Percentiles rank a stretch among this genome's conserved stretches.
phyloP scores from a whole-genome alignment of 2,797 vertebrate genomes.

The Danionella dracula region DNA sequence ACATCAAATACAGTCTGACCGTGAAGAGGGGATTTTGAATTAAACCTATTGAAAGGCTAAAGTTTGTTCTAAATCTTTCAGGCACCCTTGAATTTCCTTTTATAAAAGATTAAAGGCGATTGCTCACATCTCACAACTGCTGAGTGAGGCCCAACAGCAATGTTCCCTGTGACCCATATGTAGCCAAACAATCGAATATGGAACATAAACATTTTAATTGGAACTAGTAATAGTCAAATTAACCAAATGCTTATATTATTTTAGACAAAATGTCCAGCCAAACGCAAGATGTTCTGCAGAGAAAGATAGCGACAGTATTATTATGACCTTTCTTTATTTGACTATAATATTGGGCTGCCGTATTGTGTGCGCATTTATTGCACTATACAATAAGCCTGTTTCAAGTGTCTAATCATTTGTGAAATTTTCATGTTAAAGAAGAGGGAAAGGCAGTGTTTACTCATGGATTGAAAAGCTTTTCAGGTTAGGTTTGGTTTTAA shows the following conservation, averaged over 20 bases:
- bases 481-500: slow-evolving; percentile 28
- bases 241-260: no score
- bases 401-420: neutral
- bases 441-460: neutral
- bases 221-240: no score
- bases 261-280: no score
- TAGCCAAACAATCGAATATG: neutral
- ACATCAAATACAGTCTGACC: slow-evolving; percentile 3
- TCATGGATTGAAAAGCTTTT: slow-evolving; percentile 7
- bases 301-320: no score
- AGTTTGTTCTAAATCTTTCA: slow-evolving; percentile 2
- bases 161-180: neutral
- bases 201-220: no score
- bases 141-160: neutral
- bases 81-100: neutral
- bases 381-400: no score
- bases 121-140: neutral
- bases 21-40: slow-evolving; percentile 7
- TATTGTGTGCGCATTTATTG: no score
- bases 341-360: no score
- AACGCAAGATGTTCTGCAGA: no score
- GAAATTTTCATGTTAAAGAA: neutral
- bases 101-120: neutral
- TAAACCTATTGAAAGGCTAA: neutral
- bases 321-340: no score